Base-by-base conservation (phyloP, 2,113 vertebrate species). In the Arizona elegans region DNA sequence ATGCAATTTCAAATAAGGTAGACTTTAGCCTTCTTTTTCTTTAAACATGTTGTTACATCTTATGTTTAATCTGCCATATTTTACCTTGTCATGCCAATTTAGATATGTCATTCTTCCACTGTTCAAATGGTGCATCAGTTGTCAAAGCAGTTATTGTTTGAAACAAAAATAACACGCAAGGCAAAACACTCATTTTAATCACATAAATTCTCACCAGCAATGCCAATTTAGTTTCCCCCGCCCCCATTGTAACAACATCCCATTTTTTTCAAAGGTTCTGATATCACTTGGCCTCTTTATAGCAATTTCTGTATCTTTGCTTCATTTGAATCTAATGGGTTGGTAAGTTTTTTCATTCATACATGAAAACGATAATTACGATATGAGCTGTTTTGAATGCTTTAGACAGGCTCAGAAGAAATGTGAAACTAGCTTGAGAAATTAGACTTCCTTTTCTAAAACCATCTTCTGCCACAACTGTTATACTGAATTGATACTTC, bases 241-340 rank as follows among this genome's bases (percentile, higher is more conserved):
- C 56, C 56, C 21, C 21, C 21, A 29, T 65, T 26, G 11, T 65
- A 10, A 29, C 62, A 65, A 65, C 29, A 96, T 47, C 2, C 0
- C 93, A 92, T 94, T 93, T 58, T 43, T 93, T 94, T 10, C 92
- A 95, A 88, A 55, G 94, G 11, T 94, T 96, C 93, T 94, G 53
- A 1, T 86, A 90, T 94, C 92, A 53, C 1, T 92, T 96, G 59
- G 6, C 26, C 95, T 94, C 62, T 26, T 43, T 93, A 90, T 21
- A 91, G 81, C 86, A 95, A 94, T 96, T 96, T 96, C 19, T 92
- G 88, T 55, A 94, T 43, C 50, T 86, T 87, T 95, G 75, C 88
- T 95, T 95, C 95, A 95, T 95, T 95, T 96, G 26, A 70, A 70
- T 24, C 7, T 96, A 96, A 95, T 50, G 96, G 58, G 33, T 94